These are phyloP conservation scores for Equus quagga DNA, from an alignment of 2,113 vertebrate genomes.

Conservation along the genomic window DNA sequence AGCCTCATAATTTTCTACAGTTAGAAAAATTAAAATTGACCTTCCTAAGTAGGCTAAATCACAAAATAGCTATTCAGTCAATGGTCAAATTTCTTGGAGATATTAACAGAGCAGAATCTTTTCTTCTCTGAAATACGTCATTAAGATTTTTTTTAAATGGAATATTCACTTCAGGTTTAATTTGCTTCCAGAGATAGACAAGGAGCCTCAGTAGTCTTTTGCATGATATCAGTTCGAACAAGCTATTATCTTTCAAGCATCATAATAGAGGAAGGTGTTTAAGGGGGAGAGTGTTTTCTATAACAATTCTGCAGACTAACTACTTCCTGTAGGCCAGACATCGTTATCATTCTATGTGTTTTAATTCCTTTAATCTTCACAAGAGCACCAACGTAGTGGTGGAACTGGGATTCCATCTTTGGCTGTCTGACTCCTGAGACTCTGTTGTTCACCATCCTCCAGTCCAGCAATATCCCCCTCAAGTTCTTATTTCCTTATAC, in stretches of 20 bases:
- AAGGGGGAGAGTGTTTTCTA: not conserved
- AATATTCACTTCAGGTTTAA: slow-evolving; percentile 53
- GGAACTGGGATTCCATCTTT: not conserved
- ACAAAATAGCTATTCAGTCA: slow-evolving; percentile 17
- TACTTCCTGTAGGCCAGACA: not conserved
- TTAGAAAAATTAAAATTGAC: slow-evolving; percentile 49
- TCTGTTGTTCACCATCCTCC: not conserved
- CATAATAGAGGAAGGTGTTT: not conserved
- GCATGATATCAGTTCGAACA: slow-evolving; percentile 10
- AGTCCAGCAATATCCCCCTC: not conserved
- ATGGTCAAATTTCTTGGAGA: not conserved
- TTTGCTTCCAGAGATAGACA: slow-evolving; percentile 48
- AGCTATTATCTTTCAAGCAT: slow-evolving; percentile 22
- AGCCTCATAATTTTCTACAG: not conserved
- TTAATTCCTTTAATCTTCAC: not conserved
- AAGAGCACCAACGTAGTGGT: not conserved
- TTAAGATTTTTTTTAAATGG: slow-evolving; percentile 64
- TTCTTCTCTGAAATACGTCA: slow-evolving; percentile 31
- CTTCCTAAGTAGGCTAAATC: not conserved
- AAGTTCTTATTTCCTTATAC: not conserved
- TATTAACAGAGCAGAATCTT: not conserved
- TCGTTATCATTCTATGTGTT: not conserved
- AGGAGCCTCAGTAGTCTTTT: slow-evolving; percentile 23
- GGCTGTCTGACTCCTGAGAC: not conserved
- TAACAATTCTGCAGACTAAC: not conserved